phyloP scores from a whole-genome alignment of 2,797 vertebrate species.

The Smutsia gigantea region DNA sequence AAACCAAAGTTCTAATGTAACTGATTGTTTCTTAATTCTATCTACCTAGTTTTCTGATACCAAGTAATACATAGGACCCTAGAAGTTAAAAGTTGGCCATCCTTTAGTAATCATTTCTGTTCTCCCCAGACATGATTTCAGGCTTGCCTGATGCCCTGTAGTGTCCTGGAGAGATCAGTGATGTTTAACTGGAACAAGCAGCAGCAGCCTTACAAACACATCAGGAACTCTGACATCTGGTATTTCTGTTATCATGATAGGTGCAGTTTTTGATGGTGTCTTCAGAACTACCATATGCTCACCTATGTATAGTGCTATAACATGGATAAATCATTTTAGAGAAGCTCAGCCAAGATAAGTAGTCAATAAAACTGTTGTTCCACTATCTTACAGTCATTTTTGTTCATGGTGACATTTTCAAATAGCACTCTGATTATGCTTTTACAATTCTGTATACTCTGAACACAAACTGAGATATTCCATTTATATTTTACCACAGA shows the following conservation, averaged over 20 bases:
- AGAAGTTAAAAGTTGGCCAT: neutral
- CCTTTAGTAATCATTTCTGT: neutral
- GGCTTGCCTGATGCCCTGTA: neutral
- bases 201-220: neutral
- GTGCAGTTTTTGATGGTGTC: neutral
- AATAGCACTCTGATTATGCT: neutral
- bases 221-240: neutral
- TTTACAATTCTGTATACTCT: neutral
- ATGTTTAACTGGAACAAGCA: neutral
- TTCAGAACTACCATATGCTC: neutral
- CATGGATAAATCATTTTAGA: neutral
- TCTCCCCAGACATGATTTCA: neutral
- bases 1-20: neutral
- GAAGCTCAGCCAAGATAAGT: neutral
- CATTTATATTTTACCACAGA: neutral
- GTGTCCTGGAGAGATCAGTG: neutral
- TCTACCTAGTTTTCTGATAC: neutral
- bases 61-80: neutral
- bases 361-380: neutral
- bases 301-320: neutral
- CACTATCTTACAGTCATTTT: neutral
- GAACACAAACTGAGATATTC: neutral
- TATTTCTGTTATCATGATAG: neutral
- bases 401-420: neutral
- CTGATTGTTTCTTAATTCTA: neutral